A percentile compares a stretch with the other conserved stretches of the same genome.
phyloP scores from a whole-genome alignment of 2,113 vertebrate genomes.

The Eublepharis macularius region DNA sequence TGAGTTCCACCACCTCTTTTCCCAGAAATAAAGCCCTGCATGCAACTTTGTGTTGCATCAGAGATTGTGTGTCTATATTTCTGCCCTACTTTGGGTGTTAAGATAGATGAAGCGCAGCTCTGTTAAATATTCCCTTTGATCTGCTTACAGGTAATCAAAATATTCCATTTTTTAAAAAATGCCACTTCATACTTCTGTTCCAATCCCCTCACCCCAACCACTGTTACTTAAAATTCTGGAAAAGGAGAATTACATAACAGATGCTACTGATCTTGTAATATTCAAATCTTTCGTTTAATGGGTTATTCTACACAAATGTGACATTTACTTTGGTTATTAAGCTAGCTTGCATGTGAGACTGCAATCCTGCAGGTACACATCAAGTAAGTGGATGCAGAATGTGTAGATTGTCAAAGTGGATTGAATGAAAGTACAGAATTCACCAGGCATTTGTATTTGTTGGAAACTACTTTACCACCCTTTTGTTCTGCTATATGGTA shows the following conservation, averaged over 20 bases:
- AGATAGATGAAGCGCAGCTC: neutral
- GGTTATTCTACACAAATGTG: neutral
- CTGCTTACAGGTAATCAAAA: neutral
- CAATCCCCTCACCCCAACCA: neutral
- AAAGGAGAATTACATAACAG: rapidly evolving
- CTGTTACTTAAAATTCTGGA: neutral
- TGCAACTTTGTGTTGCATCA: neutral
- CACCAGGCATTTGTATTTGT: neutral
- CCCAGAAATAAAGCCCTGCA: no score
- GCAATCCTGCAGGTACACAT: neutral
- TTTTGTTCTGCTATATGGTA: neutral
- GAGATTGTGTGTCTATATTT: neutral
- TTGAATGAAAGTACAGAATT: no score
- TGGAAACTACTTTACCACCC: neutral
- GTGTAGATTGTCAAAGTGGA: neutral
- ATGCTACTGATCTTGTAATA: rapidly evolving
- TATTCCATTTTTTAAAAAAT: neutral
- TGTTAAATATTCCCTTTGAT: neutral
- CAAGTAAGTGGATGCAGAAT: neutral
- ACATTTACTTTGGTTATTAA: neutral
- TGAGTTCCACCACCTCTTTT: no score
- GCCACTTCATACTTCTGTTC: neutral
- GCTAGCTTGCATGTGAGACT: neutral
- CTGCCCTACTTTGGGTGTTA: neutral
- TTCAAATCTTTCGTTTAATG: neutral